A percentile compares a stretch with the other conserved stretches of the same genome.
Conservation (phyloP, 2,888 invertebrate genomes). For the Cephus pygmeus region DNA sequence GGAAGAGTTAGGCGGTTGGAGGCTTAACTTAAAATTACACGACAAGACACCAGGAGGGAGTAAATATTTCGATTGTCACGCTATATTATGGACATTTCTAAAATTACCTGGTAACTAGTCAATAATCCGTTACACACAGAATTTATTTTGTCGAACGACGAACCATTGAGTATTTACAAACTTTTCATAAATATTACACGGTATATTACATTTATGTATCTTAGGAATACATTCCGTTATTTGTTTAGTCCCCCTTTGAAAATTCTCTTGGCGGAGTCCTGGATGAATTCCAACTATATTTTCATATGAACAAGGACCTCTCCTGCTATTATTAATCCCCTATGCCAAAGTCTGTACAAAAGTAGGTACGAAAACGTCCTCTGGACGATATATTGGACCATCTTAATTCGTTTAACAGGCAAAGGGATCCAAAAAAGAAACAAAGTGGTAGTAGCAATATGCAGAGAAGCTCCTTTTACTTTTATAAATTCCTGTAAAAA, state of each 20-base stretch:
- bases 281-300: background rate
- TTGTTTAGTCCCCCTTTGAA: background rate
- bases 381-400: background rate
- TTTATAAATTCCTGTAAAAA: background rate
- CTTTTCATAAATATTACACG: conserved; percentile 3
- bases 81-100: no score
- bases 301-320: background rate
- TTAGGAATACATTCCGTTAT: background rate
- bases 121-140: background rate
- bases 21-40: no score
- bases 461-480: background rate
- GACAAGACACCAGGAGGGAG: no score
- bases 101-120: no score
- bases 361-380: conserved; percentile 1
- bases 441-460: background rate
- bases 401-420: background rate
- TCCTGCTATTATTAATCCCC: background rate
- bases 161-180: conserved; percentile 4
- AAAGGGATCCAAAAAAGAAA: background rate
- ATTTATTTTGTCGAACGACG: background rate
- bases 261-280: background rate
- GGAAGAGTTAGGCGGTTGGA: no score
- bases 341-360: conserved; percentile 2
- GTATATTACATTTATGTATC: conserved; percentile 8
- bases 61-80: no score